A percentile compares a stretch with the other conserved stretches of the same genome.
These are phyloP conservation scores for Balanococcus diminutus DNA, from an alignment of 2,888 invertebrate species.

Conservation along the genomic window DNA sequence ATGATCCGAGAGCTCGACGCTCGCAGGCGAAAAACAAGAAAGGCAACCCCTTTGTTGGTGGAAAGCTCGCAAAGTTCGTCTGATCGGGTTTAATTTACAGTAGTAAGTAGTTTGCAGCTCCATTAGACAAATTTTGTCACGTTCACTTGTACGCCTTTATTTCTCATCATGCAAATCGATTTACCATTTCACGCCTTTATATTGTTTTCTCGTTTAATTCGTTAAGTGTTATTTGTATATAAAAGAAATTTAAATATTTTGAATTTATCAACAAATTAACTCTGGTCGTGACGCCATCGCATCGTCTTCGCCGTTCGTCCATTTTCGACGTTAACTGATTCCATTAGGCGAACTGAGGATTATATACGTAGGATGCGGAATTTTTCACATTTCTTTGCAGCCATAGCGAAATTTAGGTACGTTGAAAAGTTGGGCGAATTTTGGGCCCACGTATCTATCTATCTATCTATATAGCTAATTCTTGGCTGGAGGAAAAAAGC, in stretches of 20 bases:
- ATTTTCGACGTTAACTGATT: not conserved
- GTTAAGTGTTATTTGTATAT: slow-evolving; percentile 39
- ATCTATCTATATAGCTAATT: too few relatives aligned
- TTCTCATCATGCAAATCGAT: slow-evolving; percentile 23
- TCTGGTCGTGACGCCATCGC: not conserved
- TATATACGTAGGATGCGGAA: not conserved
- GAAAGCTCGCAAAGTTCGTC: not conserved
- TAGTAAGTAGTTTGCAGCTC: slow-evolving; percentile 55
- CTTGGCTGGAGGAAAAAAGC: too few relatives aligned
- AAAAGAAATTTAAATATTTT: slow-evolving; percentile 35
- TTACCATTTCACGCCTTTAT: slow-evolving; percentile 20
- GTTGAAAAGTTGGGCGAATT: not conserved
- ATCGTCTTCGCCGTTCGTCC: not conserved
- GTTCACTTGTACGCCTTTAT: slow-evolving; percentile 48
- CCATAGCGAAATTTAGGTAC: not conserved
- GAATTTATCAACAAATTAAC: slow-evolving; percentile 24
- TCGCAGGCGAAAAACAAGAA: not conserved
- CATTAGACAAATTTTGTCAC: slow-evolving; percentile 55
- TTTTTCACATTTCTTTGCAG: not conserved
- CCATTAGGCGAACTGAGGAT: slow-evolving; percentile 1
- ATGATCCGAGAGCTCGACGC: not conserved
- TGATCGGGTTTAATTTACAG: slow-evolving; percentile 55
- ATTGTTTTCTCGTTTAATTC: slow-evolving; percentile 19
- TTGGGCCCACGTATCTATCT: too few relatives aligned
- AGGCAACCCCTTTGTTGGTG: not conserved